phyloP scores from a whole-genome alignment of 2,888 invertebrate genomes.

The Drosophila formosana region DNA sequence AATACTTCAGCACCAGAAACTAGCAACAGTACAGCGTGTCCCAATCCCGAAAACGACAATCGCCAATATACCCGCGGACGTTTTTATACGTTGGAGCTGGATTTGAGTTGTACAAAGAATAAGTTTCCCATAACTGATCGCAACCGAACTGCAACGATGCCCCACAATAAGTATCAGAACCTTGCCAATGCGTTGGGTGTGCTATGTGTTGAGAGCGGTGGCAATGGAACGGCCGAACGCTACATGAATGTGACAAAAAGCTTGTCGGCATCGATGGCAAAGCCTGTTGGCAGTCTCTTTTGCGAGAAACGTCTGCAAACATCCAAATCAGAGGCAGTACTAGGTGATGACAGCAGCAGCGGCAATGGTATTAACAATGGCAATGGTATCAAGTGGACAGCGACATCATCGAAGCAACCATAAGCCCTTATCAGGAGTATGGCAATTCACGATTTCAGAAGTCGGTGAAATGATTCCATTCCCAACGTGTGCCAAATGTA shows the following conservation, averaged over 20 bases:
- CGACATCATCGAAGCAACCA: slow-evolving; percentile 8
- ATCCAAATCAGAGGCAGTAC: slow-evolving; percentile 84
- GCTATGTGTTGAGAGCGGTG: background rate
- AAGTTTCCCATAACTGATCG: slow-evolving; percentile 87
- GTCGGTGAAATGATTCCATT: background rate
- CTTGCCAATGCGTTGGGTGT: background rate
- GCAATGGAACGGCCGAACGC: background rate
- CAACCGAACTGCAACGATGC: slow-evolving; percentile 47
- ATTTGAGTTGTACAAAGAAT: slow-evolving; percentile 87
- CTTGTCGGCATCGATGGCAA: slow-evolving; percentile 82
- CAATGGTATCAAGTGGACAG: slow-evolving; percentile 26
- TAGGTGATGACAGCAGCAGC: slow-evolving; percentile 35
- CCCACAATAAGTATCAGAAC: slow-evolving; percentile 25
- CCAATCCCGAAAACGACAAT: slow-evolving; percentile 79
- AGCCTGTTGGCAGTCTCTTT: slow-evolving; percentile 83
- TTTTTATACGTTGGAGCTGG: slow-evolving; percentile 85
- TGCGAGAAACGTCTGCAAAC: slow-evolving; percentile 85
- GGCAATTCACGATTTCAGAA: background rate
- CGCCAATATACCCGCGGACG: slow-evolving; percentile 82
- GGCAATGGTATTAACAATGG: slow-evolving; percentile 26
- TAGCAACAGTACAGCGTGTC: slow-evolving; percentile 14
- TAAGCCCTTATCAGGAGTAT: background rate
- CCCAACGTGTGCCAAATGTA: background rate
- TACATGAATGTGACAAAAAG: slow-evolving; percentile 80
- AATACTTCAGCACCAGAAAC: slow-evolving; percentile 36